Base-by-base conservation (phyloP, 2,113 vertebrate species). In the Machaerirhynchus nigripectus region DNA sequence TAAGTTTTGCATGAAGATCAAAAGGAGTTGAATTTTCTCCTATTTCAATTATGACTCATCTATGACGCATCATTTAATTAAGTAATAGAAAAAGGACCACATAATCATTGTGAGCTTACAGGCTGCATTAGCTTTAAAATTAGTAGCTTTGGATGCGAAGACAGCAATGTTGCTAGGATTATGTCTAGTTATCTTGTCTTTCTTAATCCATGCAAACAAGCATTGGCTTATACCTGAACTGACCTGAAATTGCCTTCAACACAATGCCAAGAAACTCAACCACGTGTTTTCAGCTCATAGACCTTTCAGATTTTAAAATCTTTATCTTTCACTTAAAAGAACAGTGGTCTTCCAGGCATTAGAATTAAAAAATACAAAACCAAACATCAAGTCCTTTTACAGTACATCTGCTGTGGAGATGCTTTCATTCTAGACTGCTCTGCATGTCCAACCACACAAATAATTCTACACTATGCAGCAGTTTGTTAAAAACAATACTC, bases 201-300 rank as follows among this genome's bases (percentile, higher is more conserved):
- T 31, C 37, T 84, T 59, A 78, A 61, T 6, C 7, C 28, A 46
- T 1, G 13, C 15, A 23, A 77, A 47, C 6, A 33, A 7, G 7
- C 31, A 53, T 4, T 6, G 37, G 15, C 33, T 84, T 31, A 23
- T 20, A 49, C 7, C 22, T 64, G 35, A 92, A 69, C 15, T 15
- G 31, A 89, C 18, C 17, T 42, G 15, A 53, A 87, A 81, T 0
- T 40, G 46, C 31, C 40, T 71, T 61, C 22, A 1, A 42, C 15
- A 71, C 28, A 77, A 40, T 3, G 11, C 15, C 46, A 86, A 60
- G 6, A 44, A 83, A 69, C 3, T 46, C 59, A 39, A 46, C 7
- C 37, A 30, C 0, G 2, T 28, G 5, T 17, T 79, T 61, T 30
- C 42, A 22, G 5, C 22, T 65, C 27, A 60, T 0, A 77, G 6